Percentiles rank a stretch among this genome's conserved stretches.
Conservation (phyloP, 2,113 vertebrate species). For the Zosterops lateralis region DNA sequence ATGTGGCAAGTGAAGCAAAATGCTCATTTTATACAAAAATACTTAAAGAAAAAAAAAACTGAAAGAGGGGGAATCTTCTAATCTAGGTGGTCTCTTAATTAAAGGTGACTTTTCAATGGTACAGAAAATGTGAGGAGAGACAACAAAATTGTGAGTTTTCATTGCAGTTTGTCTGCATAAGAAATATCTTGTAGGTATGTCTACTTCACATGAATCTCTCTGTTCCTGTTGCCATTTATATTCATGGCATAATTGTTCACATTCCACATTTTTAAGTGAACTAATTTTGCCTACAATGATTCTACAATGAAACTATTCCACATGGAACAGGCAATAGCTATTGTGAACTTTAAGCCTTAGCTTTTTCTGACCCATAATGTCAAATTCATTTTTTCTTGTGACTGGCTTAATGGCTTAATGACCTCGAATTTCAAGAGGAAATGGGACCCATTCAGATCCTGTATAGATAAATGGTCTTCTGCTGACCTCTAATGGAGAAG, state of each 20-base stretch:
- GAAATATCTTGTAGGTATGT: not conserved
- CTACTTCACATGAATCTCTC: not conserved
- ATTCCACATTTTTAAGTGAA: not conserved
- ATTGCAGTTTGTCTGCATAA: not conserved
- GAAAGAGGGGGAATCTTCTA: not conserved
- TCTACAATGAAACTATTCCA: not conserved
- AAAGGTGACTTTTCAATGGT: not conserved
- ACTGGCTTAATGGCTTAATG: not conserved
- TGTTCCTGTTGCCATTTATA: not conserved
- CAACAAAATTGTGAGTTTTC: not conserved
- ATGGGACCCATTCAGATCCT: not conserved
- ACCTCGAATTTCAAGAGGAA: not conserved
- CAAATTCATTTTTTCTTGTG: not conserved
- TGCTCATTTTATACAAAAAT: not conserved
- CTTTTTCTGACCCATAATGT: not conserved
- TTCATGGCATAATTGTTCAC: not conserved
- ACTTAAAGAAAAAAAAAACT: not conserved
- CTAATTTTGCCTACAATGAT: not conserved
- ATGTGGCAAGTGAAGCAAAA: not conserved
- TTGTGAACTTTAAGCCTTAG: not conserved
- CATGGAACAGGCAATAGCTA: not conserved
- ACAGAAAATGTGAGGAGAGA: not conserved
- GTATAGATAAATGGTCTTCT: not conserved
- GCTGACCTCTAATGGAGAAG: slow-evolving; percentile 56
- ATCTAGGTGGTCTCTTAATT: not conserved